These are phyloP conservation scores for Xanthorhoe designata DNA, from an alignment of 2,888 invertebrate species.

Conservation along the genomic window DNA sequence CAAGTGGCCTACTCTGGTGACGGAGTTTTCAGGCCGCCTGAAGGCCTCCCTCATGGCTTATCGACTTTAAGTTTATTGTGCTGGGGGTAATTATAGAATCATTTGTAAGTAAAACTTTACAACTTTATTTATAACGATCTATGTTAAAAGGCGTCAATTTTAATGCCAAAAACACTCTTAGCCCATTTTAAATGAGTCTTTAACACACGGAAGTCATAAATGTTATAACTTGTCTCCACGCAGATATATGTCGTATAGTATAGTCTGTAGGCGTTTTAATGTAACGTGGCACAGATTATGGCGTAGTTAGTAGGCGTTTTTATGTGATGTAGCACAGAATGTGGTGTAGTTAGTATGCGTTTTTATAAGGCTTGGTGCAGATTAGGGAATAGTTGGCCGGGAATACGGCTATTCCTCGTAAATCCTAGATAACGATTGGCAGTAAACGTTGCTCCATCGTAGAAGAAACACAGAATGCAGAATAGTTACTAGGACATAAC, in stretches of 20 bases:
- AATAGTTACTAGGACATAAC: conserved; percentile 17
- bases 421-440: conserved; percentile 34
- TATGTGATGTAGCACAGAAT: conserved; percentile 1
- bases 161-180: background rate
- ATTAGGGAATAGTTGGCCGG: conserved; percentile 3
- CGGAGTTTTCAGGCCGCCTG: too few relatives aligned
- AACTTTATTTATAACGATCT: background rate
- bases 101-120: too few relatives aligned
- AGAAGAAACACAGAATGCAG: conserved; percentile 15
- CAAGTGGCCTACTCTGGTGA: too few relatives aligned
- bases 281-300: background rate
- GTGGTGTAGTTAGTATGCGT: background rate
- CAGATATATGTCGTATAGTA: conserved; percentile 8
- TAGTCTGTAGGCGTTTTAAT: background rate
- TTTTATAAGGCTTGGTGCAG: conserved; percentile 8
- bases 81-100: too few relatives aligned
- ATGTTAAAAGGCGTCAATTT: background rate
- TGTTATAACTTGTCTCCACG: conserved; percentile 12
- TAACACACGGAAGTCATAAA: conserved; percentile 18
- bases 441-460: conserved; percentile 35
- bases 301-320: background rate
- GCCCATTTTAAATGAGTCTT: conserved; percentile 3
- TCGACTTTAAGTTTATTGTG: too few relatives aligned
- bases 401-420: conserved; percentile 33
- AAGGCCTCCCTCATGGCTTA: too few relatives aligned